phyloP scores from a whole-genome alignment of 1,140 invertebrate species.

The Bicyclus anynana region DNA sequence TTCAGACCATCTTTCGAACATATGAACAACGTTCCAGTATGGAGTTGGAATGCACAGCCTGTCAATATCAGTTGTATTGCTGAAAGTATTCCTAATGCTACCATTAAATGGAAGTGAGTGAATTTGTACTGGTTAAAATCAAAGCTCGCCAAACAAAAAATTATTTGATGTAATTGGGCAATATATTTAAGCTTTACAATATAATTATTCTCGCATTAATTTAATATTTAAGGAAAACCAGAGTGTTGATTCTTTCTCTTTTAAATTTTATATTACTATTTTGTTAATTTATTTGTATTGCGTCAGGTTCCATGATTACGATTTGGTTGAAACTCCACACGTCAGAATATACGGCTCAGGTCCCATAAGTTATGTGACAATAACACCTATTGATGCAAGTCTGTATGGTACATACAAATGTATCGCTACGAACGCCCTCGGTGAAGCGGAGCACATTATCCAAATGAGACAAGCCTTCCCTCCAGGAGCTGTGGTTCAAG shows the following conservation, averaged over 20 bases:
- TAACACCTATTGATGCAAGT: constrained; percentile 80
- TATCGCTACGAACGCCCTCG: constrained; percentile 87
- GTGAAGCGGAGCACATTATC: constrained; percentile 81
- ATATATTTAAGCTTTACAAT: too few relatives aligned
- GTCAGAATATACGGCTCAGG: constrained; percentile 82
- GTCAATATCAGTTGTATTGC: constrained; percentile 94
- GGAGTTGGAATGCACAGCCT: constrained; percentile 88
- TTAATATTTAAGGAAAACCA: too few relatives aligned
- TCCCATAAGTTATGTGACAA: constrained; percentile 82
- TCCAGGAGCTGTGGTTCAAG: constrained; percentile 55
- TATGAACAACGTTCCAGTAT: constrained; percentile 84
- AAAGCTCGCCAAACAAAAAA: too few relatives aligned
- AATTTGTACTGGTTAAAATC: too few relatives aligned
- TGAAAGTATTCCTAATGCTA: constrained; percentile 94
- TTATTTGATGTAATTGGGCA: too few relatives aligned
- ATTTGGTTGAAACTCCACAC: constrained; percentile 76
- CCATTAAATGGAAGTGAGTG: constrained; percentile 87
- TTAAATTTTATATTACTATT: not conserved
- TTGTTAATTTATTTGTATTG: constrained; percentile 6
- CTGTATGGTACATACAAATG: constrained; percentile 90
- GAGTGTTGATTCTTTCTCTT: too few relatives aligned
- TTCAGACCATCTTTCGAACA: constrained; percentile 88
- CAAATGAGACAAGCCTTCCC: constrained; percentile 84
- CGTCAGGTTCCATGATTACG: constrained; percentile 72
- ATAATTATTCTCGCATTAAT: too few relatives aligned